A percentile compares a stretch with the other conserved stretches of the same genome.
These are phyloP conservation scores for Sapayoa aenigma DNA, from an alignment of 2,113 vertebrate species.

Conservation along the genomic window DNA sequence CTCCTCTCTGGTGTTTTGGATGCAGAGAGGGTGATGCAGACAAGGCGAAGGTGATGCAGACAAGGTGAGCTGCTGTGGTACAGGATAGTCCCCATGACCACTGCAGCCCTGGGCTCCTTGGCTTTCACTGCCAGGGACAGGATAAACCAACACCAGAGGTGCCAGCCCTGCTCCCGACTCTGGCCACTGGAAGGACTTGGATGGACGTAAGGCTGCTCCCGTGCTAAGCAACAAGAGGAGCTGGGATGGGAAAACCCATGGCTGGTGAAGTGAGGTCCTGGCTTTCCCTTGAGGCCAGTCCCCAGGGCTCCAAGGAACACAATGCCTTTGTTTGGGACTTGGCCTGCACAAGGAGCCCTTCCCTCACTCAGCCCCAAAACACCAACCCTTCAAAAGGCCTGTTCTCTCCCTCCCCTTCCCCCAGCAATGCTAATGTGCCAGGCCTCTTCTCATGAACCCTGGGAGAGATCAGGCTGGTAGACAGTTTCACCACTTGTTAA, in stretches of 20 bases:
- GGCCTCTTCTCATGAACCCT: slow-evolving; percentile 45
- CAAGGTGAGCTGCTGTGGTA: neutral
- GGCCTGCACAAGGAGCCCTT: neutral
- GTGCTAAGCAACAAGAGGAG: neutral
- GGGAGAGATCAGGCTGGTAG: slow-evolving; percentile 21
- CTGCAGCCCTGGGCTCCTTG: neutral
- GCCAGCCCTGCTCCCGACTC: accelerated
- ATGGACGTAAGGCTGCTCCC: neutral
- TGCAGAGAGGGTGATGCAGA: accelerated
- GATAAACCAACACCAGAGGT: neutral
- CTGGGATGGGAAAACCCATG: neutral
- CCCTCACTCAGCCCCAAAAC: neutral
- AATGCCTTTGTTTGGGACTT: slow-evolving; percentile 33
- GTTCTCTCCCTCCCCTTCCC: neutral
- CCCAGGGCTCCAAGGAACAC: slow-evolving; percentile 10
- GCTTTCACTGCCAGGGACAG: neutral
- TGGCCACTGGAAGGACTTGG: accelerated
- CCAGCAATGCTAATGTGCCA: slow-evolving; percentile 19
- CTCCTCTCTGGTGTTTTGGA: neutral
- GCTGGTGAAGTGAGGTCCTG: neutral
- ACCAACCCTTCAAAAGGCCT: slow-evolving; percentile 2
- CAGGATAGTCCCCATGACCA: neutral
- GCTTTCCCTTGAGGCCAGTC: neutral
- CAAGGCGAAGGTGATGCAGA: accelerated
- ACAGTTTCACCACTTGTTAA: slow-evolving; percentile 36